A percentile compares a stretch with the other conserved stretches of the same genome.
Conservation (phyloP, 2,888 invertebrate species). For the Acleris laterana region DNA sequence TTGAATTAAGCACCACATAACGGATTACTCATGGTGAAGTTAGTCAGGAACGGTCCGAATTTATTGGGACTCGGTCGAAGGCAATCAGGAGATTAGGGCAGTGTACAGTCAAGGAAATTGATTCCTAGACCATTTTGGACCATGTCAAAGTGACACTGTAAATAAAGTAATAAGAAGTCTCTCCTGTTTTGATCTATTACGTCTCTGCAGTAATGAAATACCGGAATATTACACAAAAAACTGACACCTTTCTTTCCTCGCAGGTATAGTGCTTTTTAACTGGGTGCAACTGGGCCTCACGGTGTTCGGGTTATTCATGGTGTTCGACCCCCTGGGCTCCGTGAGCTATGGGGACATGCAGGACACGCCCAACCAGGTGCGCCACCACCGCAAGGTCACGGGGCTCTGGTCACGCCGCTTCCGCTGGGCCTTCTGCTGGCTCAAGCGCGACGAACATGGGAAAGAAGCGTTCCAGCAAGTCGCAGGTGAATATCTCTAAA, state of each 20-base stretch:
- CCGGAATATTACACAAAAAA: background rate
- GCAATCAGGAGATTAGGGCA: too few relatives aligned
- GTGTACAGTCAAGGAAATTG: too few relatives aligned
- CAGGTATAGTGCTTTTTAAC: slow-evolving; percentile 91
- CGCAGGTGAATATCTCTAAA: slow-evolving; percentile 81
- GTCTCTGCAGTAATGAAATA: too few relatives aligned
- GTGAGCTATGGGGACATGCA: slow-evolving; percentile 86
- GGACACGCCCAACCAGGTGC: slow-evolving; percentile 86
- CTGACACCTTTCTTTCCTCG: background rate
- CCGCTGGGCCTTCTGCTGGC: slow-evolving; percentile 90
- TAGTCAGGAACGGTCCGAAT: too few relatives aligned
- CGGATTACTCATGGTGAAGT: too few relatives aligned
- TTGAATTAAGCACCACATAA: too few relatives aligned
- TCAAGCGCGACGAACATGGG: slow-evolving; percentile 89
- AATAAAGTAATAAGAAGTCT: too few relatives aligned
- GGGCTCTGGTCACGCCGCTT: slow-evolving; percentile 90
- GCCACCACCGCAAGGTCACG: slow-evolving; percentile 88
- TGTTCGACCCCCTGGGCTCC: slow-evolving; percentile 93
- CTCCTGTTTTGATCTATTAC: too few relatives aligned
- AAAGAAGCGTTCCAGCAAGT: slow-evolving; percentile 92
- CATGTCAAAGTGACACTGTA: too few relatives aligned
- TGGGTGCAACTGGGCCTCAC: slow-evolving; percentile 91
- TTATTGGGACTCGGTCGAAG: too few relatives aligned
- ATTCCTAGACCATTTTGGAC: too few relatives aligned
- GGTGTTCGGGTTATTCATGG: slow-evolving; percentile 89